A percentile compares a stretch with the other conserved stretches of the same genome.
Conservation (phyloP, 2,888 invertebrate genomes). For the Strigamia transsilvanica region DNA sequence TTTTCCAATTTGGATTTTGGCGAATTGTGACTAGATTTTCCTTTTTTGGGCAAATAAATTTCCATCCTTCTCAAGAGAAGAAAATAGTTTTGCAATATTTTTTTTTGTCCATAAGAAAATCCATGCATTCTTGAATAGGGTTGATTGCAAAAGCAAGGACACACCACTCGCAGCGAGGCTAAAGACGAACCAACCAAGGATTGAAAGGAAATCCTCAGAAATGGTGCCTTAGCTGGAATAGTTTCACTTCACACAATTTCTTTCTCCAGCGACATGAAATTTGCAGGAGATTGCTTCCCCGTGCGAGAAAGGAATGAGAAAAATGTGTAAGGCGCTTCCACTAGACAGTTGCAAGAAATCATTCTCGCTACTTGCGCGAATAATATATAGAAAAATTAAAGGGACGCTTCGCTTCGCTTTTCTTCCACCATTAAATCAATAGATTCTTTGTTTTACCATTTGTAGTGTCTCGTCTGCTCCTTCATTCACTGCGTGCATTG, state of each 20-base stretch:
- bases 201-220: neutral
- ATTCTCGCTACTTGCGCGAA: neutral
- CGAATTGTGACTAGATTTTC: too few species aligned
- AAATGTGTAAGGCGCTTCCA: neutral
- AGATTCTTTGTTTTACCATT: constrained; percentile 62
- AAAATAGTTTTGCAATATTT: too few species aligned
- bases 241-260: neutral
- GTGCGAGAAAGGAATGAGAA: neutral
- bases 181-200: too few species aligned
- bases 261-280: neutral
- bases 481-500: constrained; percentile 73
- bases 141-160: neutral
- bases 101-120: neutral
- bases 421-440: neutral
- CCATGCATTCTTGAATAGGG: too few species aligned
- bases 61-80: too few species aligned
- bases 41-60: too few species aligned
- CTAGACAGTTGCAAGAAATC: neutral
- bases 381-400: neutral
- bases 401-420: too few species aligned
- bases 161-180: neutral
- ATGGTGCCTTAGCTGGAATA: neutral
- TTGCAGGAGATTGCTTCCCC: neutral
- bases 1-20: too few species aligned
- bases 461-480: constrained; percentile 71